Base-by-base conservation (phyloP, 2,888 invertebrate genomes). In the Dasysyrphus albostriatus region DNA sequence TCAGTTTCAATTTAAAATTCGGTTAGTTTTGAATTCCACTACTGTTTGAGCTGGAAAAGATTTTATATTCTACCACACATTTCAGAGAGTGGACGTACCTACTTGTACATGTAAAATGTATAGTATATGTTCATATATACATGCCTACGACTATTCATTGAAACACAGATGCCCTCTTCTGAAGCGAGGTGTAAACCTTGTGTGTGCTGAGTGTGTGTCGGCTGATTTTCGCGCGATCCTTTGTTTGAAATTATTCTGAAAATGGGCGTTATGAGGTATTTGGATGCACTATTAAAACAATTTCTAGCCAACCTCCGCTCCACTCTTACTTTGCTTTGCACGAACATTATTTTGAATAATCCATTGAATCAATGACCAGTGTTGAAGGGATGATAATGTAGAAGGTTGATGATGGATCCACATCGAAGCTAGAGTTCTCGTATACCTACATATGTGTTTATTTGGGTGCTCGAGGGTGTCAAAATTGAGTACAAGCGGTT, bases 401-500 rank as follows among this genome's bases (percentile, higher is more conserved):
- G 56, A 29, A 34, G 39, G 44, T 63, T 2, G 3, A 16, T 42
- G 32, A 3, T 12, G 47, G 49, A 34, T 39, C 54, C 14, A 19
- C 34, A 54, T 32, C 32, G 32, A 2, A 24, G 24, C 24, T 29
- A 24, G 24, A 2, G 2, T 24, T 5, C 3, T 6, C n/a, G 42
- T 54, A 24, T n/a, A n/a, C n/a, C n/a, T n/a, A n/a, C n/a, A n/a
- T 78, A 63, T 74, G 73, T 65, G 77, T 76, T 72, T 87, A 72
- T 75, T 78, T 75, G 75, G 59, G 19, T 59, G 74, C 85, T 75
- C 59, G 82, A 77, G 82, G 85, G 83, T 70, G 87, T 75, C 79
- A 72, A 87, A 87, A 87, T 87, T 87, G 74, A 83, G 72, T 79
- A 83, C 83, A 87, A 78, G 72, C 75, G 83, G 83, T 73, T 87